Conservation (phyloP, 2,797 vertebrate genomes). For the Rhinella marina region DNA sequence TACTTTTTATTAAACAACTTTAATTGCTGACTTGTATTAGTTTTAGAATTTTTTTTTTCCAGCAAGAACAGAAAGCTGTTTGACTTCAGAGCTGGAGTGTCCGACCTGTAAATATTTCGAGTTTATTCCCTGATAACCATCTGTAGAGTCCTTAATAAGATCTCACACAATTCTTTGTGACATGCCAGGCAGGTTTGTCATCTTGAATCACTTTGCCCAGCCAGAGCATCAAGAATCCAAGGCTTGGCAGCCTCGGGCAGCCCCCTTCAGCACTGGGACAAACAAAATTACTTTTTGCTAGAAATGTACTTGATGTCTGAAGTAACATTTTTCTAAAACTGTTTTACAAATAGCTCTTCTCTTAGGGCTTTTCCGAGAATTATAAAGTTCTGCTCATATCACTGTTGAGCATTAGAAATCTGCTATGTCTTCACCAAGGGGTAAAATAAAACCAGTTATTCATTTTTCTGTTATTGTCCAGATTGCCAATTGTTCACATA, state of each 20-base stretch:
- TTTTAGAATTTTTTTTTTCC: neutral
- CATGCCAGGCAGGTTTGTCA: slow-evolving; percentile 32
- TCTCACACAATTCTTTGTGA: slow-evolving; percentile 42
- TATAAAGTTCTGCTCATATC: neutral
- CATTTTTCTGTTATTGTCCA: neutral
- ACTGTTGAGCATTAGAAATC: neutral
- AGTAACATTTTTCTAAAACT: slow-evolving; percentile 28
- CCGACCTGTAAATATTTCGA: slow-evolving; percentile 8
- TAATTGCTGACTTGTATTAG: neutral
- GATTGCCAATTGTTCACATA: neutral
- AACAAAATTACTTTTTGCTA: slow-evolving; percentile 44
- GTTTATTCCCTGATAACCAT: neutral
- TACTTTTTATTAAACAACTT: neutral
- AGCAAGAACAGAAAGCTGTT: neutral
- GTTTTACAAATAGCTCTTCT: slow-evolving; percentile 32
- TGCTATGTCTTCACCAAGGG: neutral
- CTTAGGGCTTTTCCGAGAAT: slow-evolving; percentile 9
- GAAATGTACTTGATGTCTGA: slow-evolving; percentile 33
- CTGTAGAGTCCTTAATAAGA: slow-evolving; percentile 24
- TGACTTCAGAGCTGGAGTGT: slow-evolving; percentile 2
- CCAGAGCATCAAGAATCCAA: slow-evolving; percentile 23
- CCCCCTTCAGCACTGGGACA: slow-evolving; percentile 7
- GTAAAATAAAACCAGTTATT: neutral
- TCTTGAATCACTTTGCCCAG: slow-evolving; percentile 38
- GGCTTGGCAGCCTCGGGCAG: slow-evolving; percentile 38